Base-by-base conservation (phyloP, 2,113 vertebrate genomes). In the Hepsetus odoe region DNA sequence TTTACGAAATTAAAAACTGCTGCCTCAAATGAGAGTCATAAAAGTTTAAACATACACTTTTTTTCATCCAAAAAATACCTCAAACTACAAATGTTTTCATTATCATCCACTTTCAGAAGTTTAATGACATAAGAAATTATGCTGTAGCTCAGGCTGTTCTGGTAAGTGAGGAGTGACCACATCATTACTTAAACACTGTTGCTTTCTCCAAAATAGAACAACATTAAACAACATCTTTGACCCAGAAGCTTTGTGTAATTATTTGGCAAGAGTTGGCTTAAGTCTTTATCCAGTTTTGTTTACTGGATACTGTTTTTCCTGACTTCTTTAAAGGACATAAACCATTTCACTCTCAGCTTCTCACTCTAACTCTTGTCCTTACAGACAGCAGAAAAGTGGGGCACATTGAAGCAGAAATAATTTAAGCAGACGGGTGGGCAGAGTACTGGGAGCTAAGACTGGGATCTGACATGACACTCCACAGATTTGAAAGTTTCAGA, bases 351-450 rank as follows among this genome's bases (percentile, higher is more conserved):
- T 24, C 20, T 22, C 51, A 24, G 51, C n/a, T 22, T 24, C 51
- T 53, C 44, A 14, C 64, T 64, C 28, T 61, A 16, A 51, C 44
- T 14, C 0, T 18, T 64, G n/a, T 76, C 64, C 18, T 12, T 26
- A 28, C 18, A 69, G 65, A 30, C 24, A 22, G 33, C 5, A 69
- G 65, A 42, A 49, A 30, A 56, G 49, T 30, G 65, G 20, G 18
- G 33, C 32, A 13, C n/a, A 59, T 22, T 28, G 62, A 58, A 40
- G 64, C 65, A 67, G 65, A 77, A 68, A 32, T 68, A 42, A 77
- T 77, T 8, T 1, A n/a, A 68, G 26, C 30, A 66, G 75, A 69
- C 75, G 65, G 24, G 32, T 55, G 64, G 74, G 49, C 35, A 67
- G 62, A n/a, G 24, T 58, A 32, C 64, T 69, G 75, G 3, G 20